These are phyloP conservation scores for Stegastes partitus DNA, from an alignment of 2,113 vertebrate species.

Conservation along the genomic window DNA sequence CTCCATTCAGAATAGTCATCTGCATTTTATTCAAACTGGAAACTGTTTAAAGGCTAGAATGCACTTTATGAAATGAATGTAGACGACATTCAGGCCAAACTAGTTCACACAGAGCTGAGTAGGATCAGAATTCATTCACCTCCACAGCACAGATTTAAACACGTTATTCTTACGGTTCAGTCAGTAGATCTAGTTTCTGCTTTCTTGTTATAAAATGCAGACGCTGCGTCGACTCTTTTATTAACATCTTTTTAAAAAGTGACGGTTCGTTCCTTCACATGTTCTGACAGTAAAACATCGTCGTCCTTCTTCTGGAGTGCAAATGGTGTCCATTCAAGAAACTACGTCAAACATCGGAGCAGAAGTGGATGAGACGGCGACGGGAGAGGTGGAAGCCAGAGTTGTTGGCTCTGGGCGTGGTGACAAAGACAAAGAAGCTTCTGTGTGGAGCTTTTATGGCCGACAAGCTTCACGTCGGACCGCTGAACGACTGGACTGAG, in stretches of 20 bases:
- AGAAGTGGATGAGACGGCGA: too few relatives aligned
- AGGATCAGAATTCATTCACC: too few relatives aligned
- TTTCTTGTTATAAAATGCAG: not conserved
- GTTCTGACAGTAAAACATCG: conserved; percentile 11
- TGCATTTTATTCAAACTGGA: too few relatives aligned
- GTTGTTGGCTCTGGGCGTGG: not conserved
- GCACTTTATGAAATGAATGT: too few relatives aligned
- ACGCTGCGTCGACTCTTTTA: conserved; percentile 32
- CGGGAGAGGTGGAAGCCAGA: too few relatives aligned
- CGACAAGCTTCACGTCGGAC: not conserved
- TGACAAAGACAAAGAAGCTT: not conserved
- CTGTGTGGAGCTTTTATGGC: not conserved
- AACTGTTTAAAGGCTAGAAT: too few relatives aligned
- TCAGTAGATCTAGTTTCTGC: not conserved
- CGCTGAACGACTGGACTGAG: not conserved
- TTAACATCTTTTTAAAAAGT: conserved; percentile 22
- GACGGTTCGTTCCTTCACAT: conserved; percentile 10
- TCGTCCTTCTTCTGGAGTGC: conserved; percentile 13
- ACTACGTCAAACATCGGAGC: too few relatives aligned
- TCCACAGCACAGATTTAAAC: too few relatives aligned
- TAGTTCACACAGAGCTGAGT: too few relatives aligned
- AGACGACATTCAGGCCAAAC: too few relatives aligned
- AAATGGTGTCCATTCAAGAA: not conserved
- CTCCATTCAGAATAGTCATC: too few relatives aligned
- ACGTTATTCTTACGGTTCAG: too few relatives aligned